Base-by-base conservation (phyloP, 2,797 vertebrate genomes). In the Sphenodon punctatus region DNA sequence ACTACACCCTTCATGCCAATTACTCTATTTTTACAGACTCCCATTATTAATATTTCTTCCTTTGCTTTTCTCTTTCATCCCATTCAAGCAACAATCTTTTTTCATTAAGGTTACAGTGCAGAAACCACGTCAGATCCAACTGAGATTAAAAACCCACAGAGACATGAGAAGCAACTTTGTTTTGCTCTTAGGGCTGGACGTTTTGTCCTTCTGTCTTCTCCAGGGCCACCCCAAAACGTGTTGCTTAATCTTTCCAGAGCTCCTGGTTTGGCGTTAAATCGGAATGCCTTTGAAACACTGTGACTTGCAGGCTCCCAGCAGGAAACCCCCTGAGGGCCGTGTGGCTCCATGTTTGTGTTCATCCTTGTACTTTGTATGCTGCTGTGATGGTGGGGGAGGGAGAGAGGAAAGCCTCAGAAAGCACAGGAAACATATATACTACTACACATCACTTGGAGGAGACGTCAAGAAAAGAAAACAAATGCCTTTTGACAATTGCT, bases 401-500 rank as follows among this genome's bases (percentile, higher is more conserved):
- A 20, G 2, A 19, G 60, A 41, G 9, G 23, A 41, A 15, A 19
- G 11, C 34, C 20, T 46, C 45, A 23, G 9, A 67, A 41, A 39
- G 58, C 48, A 80, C 53, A 63, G 63, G 76, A 89, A 63, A 78
- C n/a, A 17, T 77, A 85, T 78, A 78, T 60, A 72, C 68, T 63
- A 75, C 64, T 85, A 80, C 58, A 10, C 5, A 49, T 66, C 63
- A 71, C 87, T 49, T 46, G 53, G 61, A 79, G 56, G 78, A 80
- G 58, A 67, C 9, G 36, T 79, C 74, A 76, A 53, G 53, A 30
- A 70, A 82, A 64, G 69, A 41, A 71, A 63, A 58, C 5, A 65
- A 78, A 91, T 19, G 32, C 60, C 71, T 71, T 78, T 71, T 87
- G 67, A 59, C 65, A 64, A 65, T 84, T 83, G 68, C 77, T 42